Evolutionary conservation across 2,113 vertebrate species (phyloP), one percentile per base, ranked within the genome.

Genomic region (Percopsis transmontana): DNA sequence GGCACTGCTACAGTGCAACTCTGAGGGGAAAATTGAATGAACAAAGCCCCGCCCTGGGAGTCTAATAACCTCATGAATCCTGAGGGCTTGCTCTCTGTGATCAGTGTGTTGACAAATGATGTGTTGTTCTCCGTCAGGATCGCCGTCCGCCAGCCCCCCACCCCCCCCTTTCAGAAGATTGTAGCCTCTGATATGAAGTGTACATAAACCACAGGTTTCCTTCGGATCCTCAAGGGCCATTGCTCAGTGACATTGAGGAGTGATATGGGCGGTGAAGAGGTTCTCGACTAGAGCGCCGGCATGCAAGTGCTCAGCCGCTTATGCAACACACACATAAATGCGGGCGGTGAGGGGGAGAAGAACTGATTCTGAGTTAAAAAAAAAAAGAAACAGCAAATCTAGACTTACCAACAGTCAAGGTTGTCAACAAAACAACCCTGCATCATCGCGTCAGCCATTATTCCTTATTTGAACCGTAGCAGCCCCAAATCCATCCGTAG

Each of bases 91-190:
- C 76, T 90, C 79, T 89, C 82, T 70, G 76, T 85, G 76, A 84
- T 86, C 79, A 87, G 85, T n/a, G n/a, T n/a, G n/a, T n/a, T n/a
- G n/a, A n/a, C n/a, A n/a, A n/a, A n/a, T n/a, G n/a, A n/a, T n/a
- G 79, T 80, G 78, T 85, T 80, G 75, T 86, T 87, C 82, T 88
- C 89, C 84, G 62, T 77, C 71, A 85, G 87, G 90, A 90, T 76
- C 63, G 62, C 81, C 50, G 82, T 66, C n/a, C 9, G 24, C 38
- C 18, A 52, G n/a, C 44, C 44, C 44, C 33, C 57, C 73, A 54
- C 58, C 74, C 74, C 74, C 80, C 60, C 59, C 60, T n/a, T n/a
- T 70, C 75, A 81, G 72, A 85, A 48, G 63, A 82, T 58, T 74
- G 82, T 73, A 60, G 77, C 74, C 58, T 12, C 77, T 71, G 83